phyloP scores from a whole-genome alignment of 2,888 invertebrate species.

The Perdita meconis region DNA sequence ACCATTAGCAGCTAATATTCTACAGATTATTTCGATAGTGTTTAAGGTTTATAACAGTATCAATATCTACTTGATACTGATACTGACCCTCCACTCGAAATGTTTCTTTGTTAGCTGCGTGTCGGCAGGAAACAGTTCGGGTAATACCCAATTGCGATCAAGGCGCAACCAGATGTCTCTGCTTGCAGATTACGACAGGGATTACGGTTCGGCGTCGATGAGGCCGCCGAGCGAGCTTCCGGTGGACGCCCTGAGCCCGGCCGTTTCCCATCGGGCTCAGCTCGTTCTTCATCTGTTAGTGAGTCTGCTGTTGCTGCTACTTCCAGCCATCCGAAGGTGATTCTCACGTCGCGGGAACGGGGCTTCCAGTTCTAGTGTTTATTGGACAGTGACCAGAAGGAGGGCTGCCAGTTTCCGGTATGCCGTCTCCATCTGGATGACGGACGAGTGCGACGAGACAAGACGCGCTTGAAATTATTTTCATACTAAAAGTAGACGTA shows the following conservation, averaged over 20 bases:
- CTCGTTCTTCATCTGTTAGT: conserved; percentile 74
- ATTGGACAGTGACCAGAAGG: conserved; percentile 69
- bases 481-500: conserved; percentile 80
- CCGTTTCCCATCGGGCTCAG: conserved; percentile 63
- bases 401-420: conserved; percentile 53
- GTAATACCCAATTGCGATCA: background rate
- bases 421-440: conserved; percentile 57
- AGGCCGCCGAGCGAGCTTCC: conserved; percentile 75
- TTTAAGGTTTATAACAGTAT: no score
- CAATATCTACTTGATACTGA: no score
- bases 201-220: conserved; percentile 76
- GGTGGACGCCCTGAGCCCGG: conserved; percentile 69
- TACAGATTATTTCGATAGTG: no score
- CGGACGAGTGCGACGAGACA: conserved; percentile 65
- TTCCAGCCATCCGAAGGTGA: conserved; percentile 79
- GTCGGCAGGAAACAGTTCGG: no score
- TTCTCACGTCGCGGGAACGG: conserved; percentile 76
- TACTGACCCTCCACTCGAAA: no score
- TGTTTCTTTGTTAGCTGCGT: no score
- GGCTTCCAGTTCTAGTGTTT: conserved; percentile 82
- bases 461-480: conserved; percentile 79
- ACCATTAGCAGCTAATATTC: no score
- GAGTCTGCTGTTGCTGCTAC: conserved; percentile 72
- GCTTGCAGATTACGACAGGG: conserved; percentile 79
- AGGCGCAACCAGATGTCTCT: conserved; percentile 50